Evolutionary conservation across 2,888 invertebrate genomes (phyloP).

Genomic region (Pseudolycoriella hygida): DNA sequence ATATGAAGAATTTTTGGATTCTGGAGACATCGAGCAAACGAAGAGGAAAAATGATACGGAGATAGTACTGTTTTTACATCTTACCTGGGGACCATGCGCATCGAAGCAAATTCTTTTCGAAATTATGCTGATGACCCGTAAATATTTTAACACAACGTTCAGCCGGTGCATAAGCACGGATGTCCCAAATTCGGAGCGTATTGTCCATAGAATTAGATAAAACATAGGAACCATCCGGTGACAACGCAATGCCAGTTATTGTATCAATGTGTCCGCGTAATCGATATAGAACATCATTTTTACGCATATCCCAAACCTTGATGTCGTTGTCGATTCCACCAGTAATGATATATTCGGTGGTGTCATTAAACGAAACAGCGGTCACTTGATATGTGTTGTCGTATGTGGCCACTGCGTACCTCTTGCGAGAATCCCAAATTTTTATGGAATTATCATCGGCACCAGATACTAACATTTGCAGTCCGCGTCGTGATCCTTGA

Average conservation of each 20-base stretch:
- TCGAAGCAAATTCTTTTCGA: conserved; percentile 87
- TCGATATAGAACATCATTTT: conserved; percentile 64
- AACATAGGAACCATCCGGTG: conserved; percentile 73
- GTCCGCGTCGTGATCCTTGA: conserved; percentile 58
- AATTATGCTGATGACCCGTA: conserved; percentile 90
- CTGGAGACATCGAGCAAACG: too few relatives aligned
- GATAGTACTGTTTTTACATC: too few relatives aligned
- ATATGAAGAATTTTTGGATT: too few relatives aligned
- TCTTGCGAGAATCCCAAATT: conserved; percentile 84
- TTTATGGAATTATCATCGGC: conserved; percentile 89
- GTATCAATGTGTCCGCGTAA: conserved; percentile 92
- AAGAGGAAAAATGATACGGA: too few relatives aligned
- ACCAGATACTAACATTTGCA: conserved; percentile 78
- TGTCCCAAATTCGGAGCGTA: conserved; percentile 90
- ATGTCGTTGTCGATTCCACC: conserved; percentile 96
- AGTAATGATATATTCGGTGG: conserved; percentile 83
- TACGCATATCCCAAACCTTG: conserved; percentile 94
- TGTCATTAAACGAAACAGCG: conserved; percentile 85
- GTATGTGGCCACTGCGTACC: conserved; percentile 54
- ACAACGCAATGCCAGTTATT: conserved; percentile 74
- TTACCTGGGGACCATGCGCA: conserved; percentile 70
- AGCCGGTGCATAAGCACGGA: conserved; percentile 82
- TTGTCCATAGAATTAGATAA: conserved; percentile 96
- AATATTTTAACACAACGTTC: conserved; percentile 88
- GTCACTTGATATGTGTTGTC: conserved; percentile 65